Percentiles rank a stretch among this genome's conserved stretches.
Evolutionary conservation across 2,888 invertebrate genomes (phyloP).

Genomic region (Pseudococcus jackbeardsleyi): DNA sequence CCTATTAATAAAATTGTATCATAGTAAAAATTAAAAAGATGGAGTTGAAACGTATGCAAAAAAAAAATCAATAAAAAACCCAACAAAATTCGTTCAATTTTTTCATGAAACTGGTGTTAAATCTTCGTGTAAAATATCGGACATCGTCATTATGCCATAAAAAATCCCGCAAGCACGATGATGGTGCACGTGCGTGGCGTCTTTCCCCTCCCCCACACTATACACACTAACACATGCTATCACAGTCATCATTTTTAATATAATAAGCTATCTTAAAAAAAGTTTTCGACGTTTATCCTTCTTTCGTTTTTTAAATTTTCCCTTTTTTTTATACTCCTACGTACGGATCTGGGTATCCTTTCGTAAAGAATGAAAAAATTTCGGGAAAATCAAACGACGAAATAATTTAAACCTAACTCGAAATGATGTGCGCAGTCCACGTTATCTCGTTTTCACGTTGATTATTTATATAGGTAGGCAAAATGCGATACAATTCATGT

Average conservation of each 20-base stretch:
- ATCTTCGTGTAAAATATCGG: not conserved
- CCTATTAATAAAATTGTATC: slow-evolving; percentile 38
- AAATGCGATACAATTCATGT: not conserved
- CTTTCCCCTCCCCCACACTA: not conserved
- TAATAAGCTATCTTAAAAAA: slow-evolving; percentile 31
- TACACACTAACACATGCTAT: slow-evolving; percentile 50
- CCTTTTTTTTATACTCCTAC: not conserved
- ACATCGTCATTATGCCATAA: not conserved
- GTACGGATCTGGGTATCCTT: not conserved
- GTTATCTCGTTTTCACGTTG: slow-evolving; percentile 2
- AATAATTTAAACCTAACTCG: not conserved
- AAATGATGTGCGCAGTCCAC: not conserved
- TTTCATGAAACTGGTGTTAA: slow-evolving; percentile 6
- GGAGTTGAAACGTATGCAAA: slow-evolving; percentile 10
- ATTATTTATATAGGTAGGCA: not conserved
- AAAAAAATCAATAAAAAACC: not conserved
- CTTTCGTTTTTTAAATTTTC: not conserved
- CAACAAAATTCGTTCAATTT: not conserved
- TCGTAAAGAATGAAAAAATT: not conserved
- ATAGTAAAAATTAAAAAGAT: slow-evolving; percentile 5
- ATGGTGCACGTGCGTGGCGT: not conserved
- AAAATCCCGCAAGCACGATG: not conserved
- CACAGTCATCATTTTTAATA: slow-evolving; percentile 49
- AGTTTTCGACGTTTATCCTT: not conserved
- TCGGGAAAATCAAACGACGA: not conserved